These are phyloP conservation scores for Fregetta grallaria DNA, from an alignment of 2,113 vertebrate species.

Conservation along the genomic window DNA sequence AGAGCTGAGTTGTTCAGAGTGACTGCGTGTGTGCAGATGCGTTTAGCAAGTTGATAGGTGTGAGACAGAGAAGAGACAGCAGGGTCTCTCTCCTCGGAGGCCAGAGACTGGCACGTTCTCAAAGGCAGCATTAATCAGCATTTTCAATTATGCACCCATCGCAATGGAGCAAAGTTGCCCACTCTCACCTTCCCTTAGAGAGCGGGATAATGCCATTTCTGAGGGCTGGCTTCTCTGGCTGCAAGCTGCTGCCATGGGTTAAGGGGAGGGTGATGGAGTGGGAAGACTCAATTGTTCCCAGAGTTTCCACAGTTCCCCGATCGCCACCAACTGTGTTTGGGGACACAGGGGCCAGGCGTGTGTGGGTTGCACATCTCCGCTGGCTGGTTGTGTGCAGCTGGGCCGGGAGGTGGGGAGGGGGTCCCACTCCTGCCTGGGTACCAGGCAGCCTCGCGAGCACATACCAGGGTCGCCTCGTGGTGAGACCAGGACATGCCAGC, in stretches of 20 bases:
- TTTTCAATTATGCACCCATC: background rate
- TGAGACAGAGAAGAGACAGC: background rate
- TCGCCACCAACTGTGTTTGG: rapidly evolving
- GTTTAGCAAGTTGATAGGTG: background rate
- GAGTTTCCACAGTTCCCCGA: background rate
- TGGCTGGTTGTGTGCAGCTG: background rate
- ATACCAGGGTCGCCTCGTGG: background rate
- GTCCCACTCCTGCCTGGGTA: background rate
- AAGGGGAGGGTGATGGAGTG: background rate
- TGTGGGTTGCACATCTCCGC: background rate
- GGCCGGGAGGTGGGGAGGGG: background rate
- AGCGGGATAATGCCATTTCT: background rate
- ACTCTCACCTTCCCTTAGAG: background rate
- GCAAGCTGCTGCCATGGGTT: background rate
- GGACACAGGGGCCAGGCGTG: too few relatives aligned
- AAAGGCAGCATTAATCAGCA: conserved; percentile 19
- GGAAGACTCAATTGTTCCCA: background rate
- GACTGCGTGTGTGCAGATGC: background rate
- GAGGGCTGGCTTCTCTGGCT: background rate
- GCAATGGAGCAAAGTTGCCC: background rate
- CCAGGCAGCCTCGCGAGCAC: background rate
- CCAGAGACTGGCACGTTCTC: background rate
- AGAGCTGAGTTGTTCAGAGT: background rate
- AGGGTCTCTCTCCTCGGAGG: background rate
- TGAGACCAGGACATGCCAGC: background rate